phyloP scores from a whole-genome alignment of 1,140 invertebrate species.

The Trichoplusia ni region DNA sequence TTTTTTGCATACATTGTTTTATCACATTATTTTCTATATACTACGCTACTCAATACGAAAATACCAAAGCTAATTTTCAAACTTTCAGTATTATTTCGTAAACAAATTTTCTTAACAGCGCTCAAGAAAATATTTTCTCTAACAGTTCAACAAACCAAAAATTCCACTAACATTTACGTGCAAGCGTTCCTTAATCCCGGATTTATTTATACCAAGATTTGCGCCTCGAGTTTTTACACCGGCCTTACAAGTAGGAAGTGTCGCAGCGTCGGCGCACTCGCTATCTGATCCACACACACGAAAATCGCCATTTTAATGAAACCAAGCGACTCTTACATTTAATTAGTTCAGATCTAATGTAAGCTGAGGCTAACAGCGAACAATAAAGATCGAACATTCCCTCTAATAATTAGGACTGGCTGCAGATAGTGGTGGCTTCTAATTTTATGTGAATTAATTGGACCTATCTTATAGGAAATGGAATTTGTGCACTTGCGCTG shows the following conservation, averaged over 20 bases:
- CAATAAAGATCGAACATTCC: constrained; percentile 78
- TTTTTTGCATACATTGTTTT: background rate
- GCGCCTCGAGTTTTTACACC: constrained; percentile 38
- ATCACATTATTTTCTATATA: no score
- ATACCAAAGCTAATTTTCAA: no score
- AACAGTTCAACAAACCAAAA: background rate
- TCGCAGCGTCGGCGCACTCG: constrained; percentile 39
- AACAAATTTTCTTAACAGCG: no score
- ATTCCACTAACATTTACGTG: constrained; percentile 13
- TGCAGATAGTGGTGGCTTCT: constrained; percentile 59
- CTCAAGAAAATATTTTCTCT: no score
- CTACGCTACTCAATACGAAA: background rate
- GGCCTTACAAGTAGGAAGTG: constrained; percentile 58
- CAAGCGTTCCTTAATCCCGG: constrained; percentile 2
- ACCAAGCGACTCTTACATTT: constrained; percentile 58
- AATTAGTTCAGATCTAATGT: constrained; percentile 74
- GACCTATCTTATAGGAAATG: constrained; percentile 65
- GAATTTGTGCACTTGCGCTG: constrained; percentile 21
- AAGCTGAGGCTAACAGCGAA: constrained; percentile 51
- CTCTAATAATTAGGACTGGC: constrained; percentile 74
- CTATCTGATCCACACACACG: constrained; percentile 75
- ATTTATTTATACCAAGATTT: constrained; percentile 32
- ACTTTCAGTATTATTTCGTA: no score
- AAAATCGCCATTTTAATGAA: constrained; percentile 73
- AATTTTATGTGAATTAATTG: constrained; percentile 69